These are phyloP conservation scores for Orthosia incerta DNA, from an alignment of 2,888 invertebrate species.

Conservation along the genomic window DNA sequence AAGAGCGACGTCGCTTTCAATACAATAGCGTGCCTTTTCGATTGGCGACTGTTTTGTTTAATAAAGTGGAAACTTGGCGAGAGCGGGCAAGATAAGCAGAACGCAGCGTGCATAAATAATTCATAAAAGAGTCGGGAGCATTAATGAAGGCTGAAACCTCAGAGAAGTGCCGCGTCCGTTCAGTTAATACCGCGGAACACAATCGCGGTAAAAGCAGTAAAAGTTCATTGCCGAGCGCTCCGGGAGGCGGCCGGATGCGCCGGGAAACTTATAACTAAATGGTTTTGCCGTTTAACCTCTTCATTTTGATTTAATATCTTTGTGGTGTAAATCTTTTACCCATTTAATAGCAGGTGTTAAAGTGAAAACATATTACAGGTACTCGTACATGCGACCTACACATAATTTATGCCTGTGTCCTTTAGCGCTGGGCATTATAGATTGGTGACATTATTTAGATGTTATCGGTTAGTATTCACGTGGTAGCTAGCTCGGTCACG, in stretches of 20 bases:
- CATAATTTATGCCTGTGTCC: slow-evolving; percentile 24
- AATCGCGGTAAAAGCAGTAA: slow-evolving; percentile 73
- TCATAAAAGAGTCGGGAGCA: slow-evolving; percentile 85
- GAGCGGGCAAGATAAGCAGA: slow-evolving; percentile 80
- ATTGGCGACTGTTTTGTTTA: slow-evolving; percentile 84
- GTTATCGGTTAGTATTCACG: slow-evolving; percentile 64
- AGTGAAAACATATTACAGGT: slow-evolving; percentile 25
- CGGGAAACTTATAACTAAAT: slow-evolving; percentile 60
- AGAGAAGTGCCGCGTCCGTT: slow-evolving; percentile 74
- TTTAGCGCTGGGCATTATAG: slow-evolving; percentile 41
- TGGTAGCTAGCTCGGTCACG: slow-evolving; percentile 62
- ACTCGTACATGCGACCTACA: neutral
- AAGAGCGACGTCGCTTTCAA: slow-evolving; percentile 84
- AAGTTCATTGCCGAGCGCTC: slow-evolving; percentile 66
- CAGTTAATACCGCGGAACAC: slow-evolving; percentile 68
- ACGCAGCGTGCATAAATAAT: slow-evolving; percentile 86
- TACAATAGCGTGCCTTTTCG: slow-evolving; percentile 84
- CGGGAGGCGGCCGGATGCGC: slow-evolving; percentile 61
- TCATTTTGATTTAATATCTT: slow-evolving; percentile 39
- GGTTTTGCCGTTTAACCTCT: slow-evolving; percentile 51
- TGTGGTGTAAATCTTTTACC: slow-evolving; percentile 26
- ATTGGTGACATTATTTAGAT: slow-evolving; percentile 59
- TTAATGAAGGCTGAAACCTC: slow-evolving; percentile 86
- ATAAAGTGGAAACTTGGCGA: slow-evolving; percentile 85
- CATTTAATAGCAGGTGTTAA: slow-evolving; percentile 33